These are phyloP conservation scores for Caenorhabditis sp. DNA, from an alignment of 2,888 invertebrate genomes.

Conservation along the genomic window DNA sequence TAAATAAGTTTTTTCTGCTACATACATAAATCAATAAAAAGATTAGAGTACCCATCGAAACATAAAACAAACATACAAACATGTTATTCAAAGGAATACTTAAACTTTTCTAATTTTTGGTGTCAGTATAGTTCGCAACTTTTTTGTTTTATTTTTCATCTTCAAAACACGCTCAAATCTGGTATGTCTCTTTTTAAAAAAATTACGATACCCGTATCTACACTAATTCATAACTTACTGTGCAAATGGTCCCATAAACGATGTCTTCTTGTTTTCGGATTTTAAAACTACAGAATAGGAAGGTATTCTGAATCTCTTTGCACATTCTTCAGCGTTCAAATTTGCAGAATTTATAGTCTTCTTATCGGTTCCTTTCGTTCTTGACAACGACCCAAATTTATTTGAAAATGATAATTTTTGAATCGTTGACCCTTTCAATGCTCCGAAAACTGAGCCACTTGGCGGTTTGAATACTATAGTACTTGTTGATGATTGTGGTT, in stretches of 20 bases:
- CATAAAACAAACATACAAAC: too few species aligned
- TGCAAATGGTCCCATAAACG: slow-evolving; percentile 34
- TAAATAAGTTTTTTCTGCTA: too few species aligned
- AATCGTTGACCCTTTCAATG: slow-evolving; percentile 34
- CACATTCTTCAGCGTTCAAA: slow-evolving; percentile 30
- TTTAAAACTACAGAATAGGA: slow-evolving; percentile 41
- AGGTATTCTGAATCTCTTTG: slow-evolving; percentile 35
- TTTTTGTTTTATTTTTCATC: too few species aligned
- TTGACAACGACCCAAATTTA: slow-evolving; percentile 13
- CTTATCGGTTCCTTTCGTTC: slow-evolving; percentile 19
- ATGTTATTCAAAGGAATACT: too few species aligned
- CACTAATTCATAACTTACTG: too few species aligned
- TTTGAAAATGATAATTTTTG: slow-evolving; percentile 29
- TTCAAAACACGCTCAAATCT: too few species aligned
- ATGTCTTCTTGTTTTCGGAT: slow-evolving; percentile 27
- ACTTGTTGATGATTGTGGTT: background rate
- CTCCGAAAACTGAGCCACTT: slow-evolving; percentile 21
- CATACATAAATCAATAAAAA: too few species aligned
- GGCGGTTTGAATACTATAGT: slow-evolving; percentile 1
- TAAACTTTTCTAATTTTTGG: too few species aligned
- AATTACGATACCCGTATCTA: too few species aligned
- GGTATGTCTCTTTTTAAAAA: too few species aligned
- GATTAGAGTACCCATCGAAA: too few species aligned
- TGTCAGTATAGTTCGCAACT: too few species aligned
- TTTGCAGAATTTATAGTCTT: slow-evolving; percentile 17